A percentile compares a stretch with the other conserved stretches of the same genome.
Evolutionary conservation across 2,888 invertebrate species (phyloP).

Genomic region (Patella ulyssiponensis): DNA sequence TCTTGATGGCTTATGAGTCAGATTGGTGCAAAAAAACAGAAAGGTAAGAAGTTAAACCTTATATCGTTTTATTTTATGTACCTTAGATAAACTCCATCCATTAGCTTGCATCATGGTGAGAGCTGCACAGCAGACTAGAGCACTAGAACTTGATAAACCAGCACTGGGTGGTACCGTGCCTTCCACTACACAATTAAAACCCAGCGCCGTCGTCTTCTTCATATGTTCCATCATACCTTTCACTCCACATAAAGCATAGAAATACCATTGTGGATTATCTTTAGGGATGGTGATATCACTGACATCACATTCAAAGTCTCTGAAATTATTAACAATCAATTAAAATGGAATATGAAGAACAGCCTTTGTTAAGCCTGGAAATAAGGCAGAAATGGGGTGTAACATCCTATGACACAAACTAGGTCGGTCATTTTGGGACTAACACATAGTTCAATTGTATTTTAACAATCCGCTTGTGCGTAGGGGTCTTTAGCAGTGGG

Average conservation of each 20-base stretch:
- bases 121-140: slow-evolving; percentile 93
- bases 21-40: too few species aligned
- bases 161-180: slow-evolving; percentile 93
- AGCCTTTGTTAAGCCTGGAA: too few species aligned
- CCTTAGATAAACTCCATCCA: slow-evolving; percentile 65
- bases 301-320: slow-evolving; percentile 54
- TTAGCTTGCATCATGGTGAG: slow-evolving; percentile 83
- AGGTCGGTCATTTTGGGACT: too few species aligned
- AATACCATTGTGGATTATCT: slow-evolving; percentile 83
- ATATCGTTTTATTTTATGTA: too few species aligned
- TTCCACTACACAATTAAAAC: slow-evolving; percentile 83
- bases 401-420: too few species aligned
- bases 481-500: too few species aligned
- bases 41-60: too few species aligned
- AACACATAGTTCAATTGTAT: too few species aligned
- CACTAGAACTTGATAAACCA: slow-evolving; percentile 97
- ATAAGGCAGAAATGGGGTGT: too few species aligned
- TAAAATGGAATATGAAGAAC: too few species aligned
- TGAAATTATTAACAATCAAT: slow-evolving; percentile 29
- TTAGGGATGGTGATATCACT: slow-evolving; percentile 60
- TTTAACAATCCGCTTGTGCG: too few species aligned
- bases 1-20: too few species aligned
- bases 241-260: slow-evolving; percentile 94
- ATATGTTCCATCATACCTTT: slow-evolving; percentile 84
- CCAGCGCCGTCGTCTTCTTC: slow-evolving; percentile 65